A percentile compares a stretch with the other conserved stretches of the same genome.
phyloP scores from a whole-genome alignment of 2,888 invertebrate genomes.

The Leptinotarsa juncta region DNA sequence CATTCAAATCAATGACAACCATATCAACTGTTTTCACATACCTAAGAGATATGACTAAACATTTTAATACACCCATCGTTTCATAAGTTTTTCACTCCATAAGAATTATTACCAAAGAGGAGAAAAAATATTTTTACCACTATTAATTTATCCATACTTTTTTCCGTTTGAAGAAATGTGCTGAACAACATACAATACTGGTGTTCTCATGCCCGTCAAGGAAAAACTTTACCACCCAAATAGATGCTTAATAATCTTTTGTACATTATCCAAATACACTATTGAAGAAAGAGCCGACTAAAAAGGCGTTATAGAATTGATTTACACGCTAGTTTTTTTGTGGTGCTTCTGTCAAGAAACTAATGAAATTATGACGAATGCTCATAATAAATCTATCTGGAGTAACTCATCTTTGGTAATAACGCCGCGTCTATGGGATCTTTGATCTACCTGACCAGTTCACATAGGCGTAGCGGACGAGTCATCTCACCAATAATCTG shows the following conservation, averaged over 20 bases:
- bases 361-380: conserved; percentile 48
- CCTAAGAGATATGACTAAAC: too few species aligned
- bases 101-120: too few species aligned
- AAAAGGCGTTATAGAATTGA: conserved; percentile 45
- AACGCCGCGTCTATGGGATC: conserved; percentile 25
- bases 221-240: conserved; percentile 31
- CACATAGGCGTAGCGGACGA: conserved; percentile 8
- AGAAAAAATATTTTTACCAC: too few species aligned
- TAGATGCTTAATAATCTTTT: conserved; percentile 26
- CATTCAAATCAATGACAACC: too few species aligned
- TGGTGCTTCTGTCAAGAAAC: conserved; percentile 40
- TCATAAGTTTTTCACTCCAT: too few species aligned
- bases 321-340: conserved; percentile 41
- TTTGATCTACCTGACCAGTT: conserved; percentile 30
- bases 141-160: too few species aligned
- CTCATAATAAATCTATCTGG: conserved; percentile 40
- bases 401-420: conserved; percentile 34
- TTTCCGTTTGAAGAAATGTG: too few species aligned
- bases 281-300: conserved; percentile 35
- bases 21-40: too few species aligned
- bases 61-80: too few species aligned
- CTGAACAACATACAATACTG: not conserved
- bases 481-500: not conserved
- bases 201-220: conserved; percentile 4
- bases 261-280: conserved; percentile 29